Evolutionary conservation across 1,140 invertebrate species (phyloP).

Genomic region (Sesamia nonagrioides): DNA sequence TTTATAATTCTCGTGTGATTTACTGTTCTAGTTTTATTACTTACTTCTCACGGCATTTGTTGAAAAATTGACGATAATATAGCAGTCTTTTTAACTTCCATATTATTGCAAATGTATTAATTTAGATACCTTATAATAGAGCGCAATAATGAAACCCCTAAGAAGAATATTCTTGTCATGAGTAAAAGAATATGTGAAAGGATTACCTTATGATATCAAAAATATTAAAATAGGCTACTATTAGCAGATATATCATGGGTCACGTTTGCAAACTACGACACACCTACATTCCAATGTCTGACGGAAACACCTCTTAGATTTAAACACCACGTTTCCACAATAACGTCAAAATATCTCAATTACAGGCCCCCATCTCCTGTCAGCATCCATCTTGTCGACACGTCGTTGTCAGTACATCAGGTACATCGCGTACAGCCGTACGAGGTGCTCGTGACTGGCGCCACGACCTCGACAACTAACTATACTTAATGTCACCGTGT

Average conservation of each 20-base stretch:
- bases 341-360: constrained; percentile 33
- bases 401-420: constrained; percentile 22
- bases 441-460: constrained; percentile 12
- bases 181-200: no score
- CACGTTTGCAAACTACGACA: no score
- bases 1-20: not conserved
- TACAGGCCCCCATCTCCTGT: constrained; percentile 4
- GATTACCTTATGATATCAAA: no score
- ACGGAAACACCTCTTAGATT: not conserved
- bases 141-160: not conserved
- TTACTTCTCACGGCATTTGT: constrained; percentile 1
- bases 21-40: constrained; percentile 8
- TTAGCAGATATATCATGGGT: no score
- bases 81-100: not conserved
- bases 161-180: no score
- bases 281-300: not conserved
- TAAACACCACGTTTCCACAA: not conserved
- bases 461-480: constrained; percentile 11
- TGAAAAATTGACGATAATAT: not conserved
- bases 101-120: not conserved
- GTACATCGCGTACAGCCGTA: not conserved
- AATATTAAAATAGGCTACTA: no score
- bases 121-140: not conserved
- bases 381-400: constrained; percentile 32
- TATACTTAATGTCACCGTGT: constrained; percentile 31